Conservation (phyloP, 2,113 vertebrate genomes). For the Pomatostomus ruficeps region DNA sequence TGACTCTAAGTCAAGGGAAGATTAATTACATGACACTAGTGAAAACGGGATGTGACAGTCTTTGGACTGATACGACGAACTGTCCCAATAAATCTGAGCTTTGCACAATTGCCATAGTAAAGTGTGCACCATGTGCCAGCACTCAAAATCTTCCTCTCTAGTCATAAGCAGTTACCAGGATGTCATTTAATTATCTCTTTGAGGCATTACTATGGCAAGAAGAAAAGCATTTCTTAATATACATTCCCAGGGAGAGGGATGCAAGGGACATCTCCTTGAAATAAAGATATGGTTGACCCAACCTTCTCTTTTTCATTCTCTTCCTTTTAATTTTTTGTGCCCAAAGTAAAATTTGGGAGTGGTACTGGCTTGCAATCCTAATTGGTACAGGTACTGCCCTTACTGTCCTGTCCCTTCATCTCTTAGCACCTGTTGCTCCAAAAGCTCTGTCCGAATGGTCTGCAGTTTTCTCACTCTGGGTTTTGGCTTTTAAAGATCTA, state of each 20-base stretch:
- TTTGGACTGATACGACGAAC: conserved; percentile 39
- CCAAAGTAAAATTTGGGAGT: not conserved
- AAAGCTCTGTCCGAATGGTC: not conserved
- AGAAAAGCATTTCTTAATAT: conserved; percentile 11
- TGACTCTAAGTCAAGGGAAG: conserved; percentile 51
- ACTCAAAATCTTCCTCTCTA: conserved; percentile 1
- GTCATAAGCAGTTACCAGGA: conserved; percentile 4
- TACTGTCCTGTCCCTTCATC: not conserved
- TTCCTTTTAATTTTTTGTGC: not conserved
- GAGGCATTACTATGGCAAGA: not conserved
- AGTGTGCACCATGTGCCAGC: not conserved
- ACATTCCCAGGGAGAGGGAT: not conserved
- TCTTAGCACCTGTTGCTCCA: not conserved
- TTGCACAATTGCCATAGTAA: conserved; percentile 36
- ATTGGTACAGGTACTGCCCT: not conserved
- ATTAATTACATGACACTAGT: conserved; percentile 60
- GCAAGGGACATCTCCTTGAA: not conserved
- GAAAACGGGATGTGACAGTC: conserved; percentile 58
- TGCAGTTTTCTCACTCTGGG: not conserved
- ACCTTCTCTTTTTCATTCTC: not conserved
- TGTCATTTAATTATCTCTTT: conserved; percentile 45
- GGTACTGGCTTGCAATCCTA: not conserved
- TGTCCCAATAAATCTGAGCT: conserved; percentile 55
- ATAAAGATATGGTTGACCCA: not conserved
- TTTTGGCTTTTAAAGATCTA: not conserved